Conservation (phyloP, 2,797 vertebrate species). For the Toxotes lorentzi region DNA sequence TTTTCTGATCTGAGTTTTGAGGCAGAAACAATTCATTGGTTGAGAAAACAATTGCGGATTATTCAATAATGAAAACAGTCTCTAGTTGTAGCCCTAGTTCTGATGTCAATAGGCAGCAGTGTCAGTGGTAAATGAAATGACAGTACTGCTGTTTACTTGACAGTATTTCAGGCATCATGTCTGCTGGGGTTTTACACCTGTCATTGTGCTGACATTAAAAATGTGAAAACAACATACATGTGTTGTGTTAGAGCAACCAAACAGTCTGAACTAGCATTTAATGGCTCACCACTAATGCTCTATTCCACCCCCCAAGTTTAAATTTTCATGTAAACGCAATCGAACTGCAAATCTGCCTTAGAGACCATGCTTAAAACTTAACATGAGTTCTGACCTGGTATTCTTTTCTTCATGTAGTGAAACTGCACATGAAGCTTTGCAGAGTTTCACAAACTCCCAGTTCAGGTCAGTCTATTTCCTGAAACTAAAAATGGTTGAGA, state of each 20-base stretch:
- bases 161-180: too few relatives aligned
- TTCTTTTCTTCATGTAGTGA: background rate
- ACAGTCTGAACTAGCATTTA: background rate
- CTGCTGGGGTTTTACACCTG: too few relatives aligned
- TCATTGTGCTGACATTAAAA: too few relatives aligned
- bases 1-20: background rate
- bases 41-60: too few relatives aligned
- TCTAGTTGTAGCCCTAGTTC: too few relatives aligned
- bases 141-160: too few relatives aligned
- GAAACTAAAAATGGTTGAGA: background rate
- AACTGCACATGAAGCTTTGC: background rate
- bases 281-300: background rate
- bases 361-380: background rate
- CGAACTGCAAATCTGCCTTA: background rate
- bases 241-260: too few relatives aligned
- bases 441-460: background rate
- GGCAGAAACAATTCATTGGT: background rate
- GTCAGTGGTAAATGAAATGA: background rate
- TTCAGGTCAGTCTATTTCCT: background rate
- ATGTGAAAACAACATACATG: too few relatives aligned
- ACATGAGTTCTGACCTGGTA: background rate
- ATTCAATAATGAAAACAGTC: background rate
- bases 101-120: background rate
- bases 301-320: too few relatives aligned
- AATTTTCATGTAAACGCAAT: too few relatives aligned